A percentile compares a stretch with the other conserved stretches of the same genome.
Evolutionary conservation across 2,797 vertebrate species (phyloP).

Genomic region (Eremophila alpestris): DNA sequence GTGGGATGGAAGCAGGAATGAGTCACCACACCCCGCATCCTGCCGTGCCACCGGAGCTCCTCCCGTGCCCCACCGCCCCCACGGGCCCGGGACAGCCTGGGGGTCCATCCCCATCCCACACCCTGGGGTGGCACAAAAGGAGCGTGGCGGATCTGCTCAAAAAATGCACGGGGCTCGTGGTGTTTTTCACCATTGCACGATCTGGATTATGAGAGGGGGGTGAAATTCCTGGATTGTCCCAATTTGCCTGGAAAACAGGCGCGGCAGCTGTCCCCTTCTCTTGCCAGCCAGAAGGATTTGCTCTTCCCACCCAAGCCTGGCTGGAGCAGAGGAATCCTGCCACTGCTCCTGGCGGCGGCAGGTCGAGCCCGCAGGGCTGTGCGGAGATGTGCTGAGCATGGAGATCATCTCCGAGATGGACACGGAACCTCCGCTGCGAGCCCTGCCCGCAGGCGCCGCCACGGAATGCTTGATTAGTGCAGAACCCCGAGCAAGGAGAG

Average conservation of each 20-base stretch:
- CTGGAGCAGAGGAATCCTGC: background rate
- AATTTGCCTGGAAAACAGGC: background rate
- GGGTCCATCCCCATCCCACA: fast-evolving
- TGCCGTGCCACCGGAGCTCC: background rate
- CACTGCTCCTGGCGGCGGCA: background rate
- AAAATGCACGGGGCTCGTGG: background rate
- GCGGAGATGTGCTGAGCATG: slow-evolving; percentile 8
- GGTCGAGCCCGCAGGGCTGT: background rate
- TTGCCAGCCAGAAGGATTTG: background rate
- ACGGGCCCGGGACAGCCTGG: fast-evolving
- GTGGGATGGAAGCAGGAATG: slow-evolving; percentile 45
- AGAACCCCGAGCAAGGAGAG: slow-evolving; percentile 40
- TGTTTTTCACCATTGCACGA: background rate
- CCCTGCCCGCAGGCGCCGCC: slow-evolving; percentile 4
- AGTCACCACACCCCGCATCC: background rate
- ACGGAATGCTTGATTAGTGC: slow-evolving; percentile 4
- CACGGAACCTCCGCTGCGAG: slow-evolving; percentile 15
- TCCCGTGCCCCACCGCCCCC: background rate
- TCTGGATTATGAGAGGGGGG: background rate
- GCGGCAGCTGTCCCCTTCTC: background rate
- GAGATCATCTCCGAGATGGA: background rate
- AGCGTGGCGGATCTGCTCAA: fast-evolving
- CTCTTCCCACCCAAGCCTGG: background rate
- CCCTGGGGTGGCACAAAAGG: fast-evolving
- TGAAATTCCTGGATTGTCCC: background rate